Conservation (phyloP, 2,797 vertebrate genomes). For the Poeciliopsis turneri region DNA sequence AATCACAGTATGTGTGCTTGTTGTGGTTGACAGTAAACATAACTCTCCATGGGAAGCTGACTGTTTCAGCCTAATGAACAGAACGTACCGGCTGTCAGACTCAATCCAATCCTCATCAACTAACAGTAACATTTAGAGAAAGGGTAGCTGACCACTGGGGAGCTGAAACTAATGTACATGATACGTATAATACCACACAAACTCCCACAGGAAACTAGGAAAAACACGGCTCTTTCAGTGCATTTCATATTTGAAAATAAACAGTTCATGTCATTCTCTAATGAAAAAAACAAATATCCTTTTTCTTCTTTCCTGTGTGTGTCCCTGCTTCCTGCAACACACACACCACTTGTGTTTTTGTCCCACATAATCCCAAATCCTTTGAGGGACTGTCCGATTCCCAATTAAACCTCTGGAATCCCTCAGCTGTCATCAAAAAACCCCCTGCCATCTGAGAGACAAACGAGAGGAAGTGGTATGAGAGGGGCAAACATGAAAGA, state of each 20-base stretch:
- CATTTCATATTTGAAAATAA: slow-evolving; percentile 71
- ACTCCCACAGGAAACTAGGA: slow-evolving; percentile 10
- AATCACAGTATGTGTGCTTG: slow-evolving; percentile 65
- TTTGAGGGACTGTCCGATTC: slow-evolving; percentile 73
- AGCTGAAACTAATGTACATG: slow-evolving; percentile 36
- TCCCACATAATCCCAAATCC: slow-evolving; percentile 46
- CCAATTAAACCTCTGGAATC: slow-evolving; percentile 73
- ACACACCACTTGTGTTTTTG: neutral
- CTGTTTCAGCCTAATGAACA: slow-evolving; percentile 65
- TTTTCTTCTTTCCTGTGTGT: slow-evolving; percentile 45
- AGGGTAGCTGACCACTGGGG: slow-evolving; percentile 34
- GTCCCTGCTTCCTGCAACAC: neutral
- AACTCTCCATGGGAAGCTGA: slow-evolving; percentile 55
- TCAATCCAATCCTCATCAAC: slow-evolving; percentile 49
- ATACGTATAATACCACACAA: slow-evolving; percentile 23
- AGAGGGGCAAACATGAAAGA: slow-evolving; percentile 67
- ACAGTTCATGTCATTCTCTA: neutral
- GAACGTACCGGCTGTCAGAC: slow-evolving; percentile 64
- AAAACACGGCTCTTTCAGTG: slow-evolving; percentile 25
- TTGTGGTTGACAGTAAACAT: slow-evolving; percentile 62
- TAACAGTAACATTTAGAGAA: slow-evolving; percentile 50
- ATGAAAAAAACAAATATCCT: slow-evolving; percentile 15
- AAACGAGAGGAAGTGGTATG: slow-evolving; percentile 28
- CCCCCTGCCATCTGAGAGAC: slow-evolving; percentile 42
- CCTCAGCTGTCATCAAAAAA: slow-evolving; percentile 66